Evolutionary conservation across 2,888 invertebrate genomes (phyloP).

Genomic region (Andrena dorsata): DNA sequence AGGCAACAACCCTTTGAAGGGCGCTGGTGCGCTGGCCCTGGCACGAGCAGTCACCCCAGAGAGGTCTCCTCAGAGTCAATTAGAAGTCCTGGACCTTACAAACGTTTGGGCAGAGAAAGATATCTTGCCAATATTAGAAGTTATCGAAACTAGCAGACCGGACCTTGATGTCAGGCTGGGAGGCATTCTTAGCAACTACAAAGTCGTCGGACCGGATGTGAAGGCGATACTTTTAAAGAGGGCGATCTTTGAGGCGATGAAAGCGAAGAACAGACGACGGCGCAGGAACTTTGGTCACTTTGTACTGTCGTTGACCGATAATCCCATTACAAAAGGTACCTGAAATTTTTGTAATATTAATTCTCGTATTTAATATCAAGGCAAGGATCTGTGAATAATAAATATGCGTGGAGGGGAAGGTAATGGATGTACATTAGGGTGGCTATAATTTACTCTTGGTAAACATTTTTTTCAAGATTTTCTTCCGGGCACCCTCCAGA

Average conservation of each 20-base stretch:
- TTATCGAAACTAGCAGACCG: constrained; percentile 68
- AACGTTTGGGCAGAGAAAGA: constrained; percentile 85
- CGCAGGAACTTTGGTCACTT: constrained; percentile 85
- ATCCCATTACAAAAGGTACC: constrained; percentile 73
- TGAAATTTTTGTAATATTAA: neutral
- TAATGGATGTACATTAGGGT: too few relatives aligned
- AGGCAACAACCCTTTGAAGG: constrained; percentile 86
- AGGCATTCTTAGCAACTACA: constrained; percentile 85
- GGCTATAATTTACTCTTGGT: too few relatives aligned
- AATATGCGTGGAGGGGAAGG: too few relatives aligned
- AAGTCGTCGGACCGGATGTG: constrained; percentile 85
- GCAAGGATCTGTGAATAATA: too few relatives aligned
- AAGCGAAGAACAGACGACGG: constrained; percentile 84
- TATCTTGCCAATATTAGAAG: constrained; percentile 75
- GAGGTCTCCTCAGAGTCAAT: constrained; percentile 76
- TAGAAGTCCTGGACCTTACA: constrained; percentile 85
- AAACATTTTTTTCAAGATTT: too few relatives aligned
- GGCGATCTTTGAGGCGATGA: constrained; percentile 85
- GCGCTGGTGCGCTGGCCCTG: constrained; percentile 84
- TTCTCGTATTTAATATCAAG: neutral
- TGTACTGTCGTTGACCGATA: constrained; percentile 82
- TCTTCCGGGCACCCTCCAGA: too few relatives aligned
- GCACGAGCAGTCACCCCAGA: constrained; percentile 80
- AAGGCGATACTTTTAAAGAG: constrained; percentile 85
- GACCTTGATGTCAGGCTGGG: constrained; percentile 82